Evolutionary conservation across 2,888 invertebrate genomes (phyloP), one percentile per base, ranked within the genome.

Genomic region (Nomada fucata): DNA sequence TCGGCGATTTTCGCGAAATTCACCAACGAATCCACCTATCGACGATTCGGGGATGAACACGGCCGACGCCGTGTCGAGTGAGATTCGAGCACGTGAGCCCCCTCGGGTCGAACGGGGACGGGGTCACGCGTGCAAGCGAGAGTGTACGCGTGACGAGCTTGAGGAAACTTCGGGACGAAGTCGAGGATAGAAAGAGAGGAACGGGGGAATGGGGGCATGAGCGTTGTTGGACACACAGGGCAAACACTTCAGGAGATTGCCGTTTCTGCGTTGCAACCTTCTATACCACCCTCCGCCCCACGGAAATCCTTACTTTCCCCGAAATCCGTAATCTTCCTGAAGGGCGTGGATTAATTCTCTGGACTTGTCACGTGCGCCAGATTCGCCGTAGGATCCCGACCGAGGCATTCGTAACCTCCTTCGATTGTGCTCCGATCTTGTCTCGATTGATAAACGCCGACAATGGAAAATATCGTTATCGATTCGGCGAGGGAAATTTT

Each of bases 161-260:
- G 68, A 64, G 77, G 76, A 83, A 85, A 70, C 69, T 73, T 80
- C 69, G 64, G 73, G 61, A 63, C 70, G 61, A 71, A 75, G 73
- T 64, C 64, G 80, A 47, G n/a, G 69, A 53, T 57, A 61, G 77
- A 79, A 55, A 29, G 36, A 65, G 76, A 50, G 69, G 26, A 69
- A 61, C 23, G 20, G 18, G 42, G 47, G n/a, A 57, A 50, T 15
- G 67, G 64, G 75, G 61, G 65, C 59, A 69, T 76, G 73, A 85
- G 75, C 81, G 83, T 86, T 86, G 87, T 87, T 81, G 86, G 90
- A 90, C 88, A 90, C 88, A 89, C 69, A 82, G 85, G 77, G 90
- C 88, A 90, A 90, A 90, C 90, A 90, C 90, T 90, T 80, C 53
- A 85, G 82, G 75, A 89, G 89, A 90, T 90, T 90, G 89, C 89